These are phyloP conservation scores for Pangasianodon gigas DNA, from an alignment of 2,113 vertebrate species.

Conservation along the genomic window DNA sequence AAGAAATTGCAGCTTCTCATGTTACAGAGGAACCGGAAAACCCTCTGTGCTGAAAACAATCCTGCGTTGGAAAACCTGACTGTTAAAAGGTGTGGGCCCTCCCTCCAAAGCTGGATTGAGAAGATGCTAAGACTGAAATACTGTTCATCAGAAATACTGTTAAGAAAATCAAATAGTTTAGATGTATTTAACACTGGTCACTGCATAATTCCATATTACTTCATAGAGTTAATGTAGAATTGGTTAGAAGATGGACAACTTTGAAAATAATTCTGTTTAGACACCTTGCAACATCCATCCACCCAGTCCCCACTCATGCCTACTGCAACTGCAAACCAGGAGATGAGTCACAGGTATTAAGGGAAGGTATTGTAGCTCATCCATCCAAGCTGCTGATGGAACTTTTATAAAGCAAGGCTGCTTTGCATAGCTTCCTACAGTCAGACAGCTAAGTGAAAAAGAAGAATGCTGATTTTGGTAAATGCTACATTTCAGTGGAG, in stretches of 20 bases:
- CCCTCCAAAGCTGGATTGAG: neutral
- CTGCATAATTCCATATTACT: neutral
- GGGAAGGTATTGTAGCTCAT: neutral
- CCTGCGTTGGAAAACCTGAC: neutral
- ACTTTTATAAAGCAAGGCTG: neutral
- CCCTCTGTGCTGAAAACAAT: neutral
- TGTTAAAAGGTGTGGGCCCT: no score
- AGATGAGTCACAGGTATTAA: conserved; percentile 1
- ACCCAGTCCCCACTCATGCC: neutral
- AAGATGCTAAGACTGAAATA: neutral
- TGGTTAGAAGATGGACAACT: neutral
- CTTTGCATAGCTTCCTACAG: neutral
- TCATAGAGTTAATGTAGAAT: neutral
- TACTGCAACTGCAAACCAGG: neutral
- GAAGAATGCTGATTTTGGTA: neutral
- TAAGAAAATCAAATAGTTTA: neutral
- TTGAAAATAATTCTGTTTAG: neutral
- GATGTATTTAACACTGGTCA: neutral
- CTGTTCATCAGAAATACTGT: neutral
- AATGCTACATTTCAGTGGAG: neutral
- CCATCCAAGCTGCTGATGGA: neutral
- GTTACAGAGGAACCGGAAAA: neutral
- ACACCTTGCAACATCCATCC: neutral
- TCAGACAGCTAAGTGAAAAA: neutral
- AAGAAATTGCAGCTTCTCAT: neutral